phyloP scores from a whole-genome alignment of 2,888 invertebrate genomes.

The Mayetiola destructor region DNA sequence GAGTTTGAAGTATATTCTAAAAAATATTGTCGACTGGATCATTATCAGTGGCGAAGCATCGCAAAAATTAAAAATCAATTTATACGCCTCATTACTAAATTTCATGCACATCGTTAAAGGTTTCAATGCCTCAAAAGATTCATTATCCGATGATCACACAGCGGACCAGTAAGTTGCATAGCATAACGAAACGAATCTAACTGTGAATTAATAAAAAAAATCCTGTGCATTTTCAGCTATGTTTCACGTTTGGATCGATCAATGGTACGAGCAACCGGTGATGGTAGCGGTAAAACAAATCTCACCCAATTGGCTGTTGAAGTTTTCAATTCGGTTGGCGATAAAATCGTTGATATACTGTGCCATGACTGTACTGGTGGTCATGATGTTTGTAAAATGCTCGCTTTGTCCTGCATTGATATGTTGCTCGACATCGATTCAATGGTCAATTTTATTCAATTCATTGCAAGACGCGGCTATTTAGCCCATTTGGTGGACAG shows the following conservation, averaged over 20 bases:
- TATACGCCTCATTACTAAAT: slow-evolving; percentile 72
- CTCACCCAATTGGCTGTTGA: slow-evolving; percentile 37
- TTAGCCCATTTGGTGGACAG: slow-evolving; percentile 71
- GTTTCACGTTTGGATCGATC: slow-evolving; percentile 53
- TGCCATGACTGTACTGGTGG: slow-evolving; percentile 80
- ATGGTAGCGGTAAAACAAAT: slow-evolving; percentile 46
- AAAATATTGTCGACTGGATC: slow-evolving; percentile 70
- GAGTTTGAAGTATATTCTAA: slow-evolving; percentile 54
- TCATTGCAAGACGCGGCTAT: slow-evolving; percentile 46
- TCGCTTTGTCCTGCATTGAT: slow-evolving; percentile 69
- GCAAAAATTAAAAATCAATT: slow-evolving; percentile 70
- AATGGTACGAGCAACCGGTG: slow-evolving; percentile 25
- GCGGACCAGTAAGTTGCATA: slow-evolving; percentile 20
- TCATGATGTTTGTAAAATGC: slow-evolving; percentile 79
- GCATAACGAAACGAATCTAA: slow-evolving; percentile 25
- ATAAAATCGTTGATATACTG: slow-evolving; percentile 62
- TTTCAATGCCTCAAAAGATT: neutral
- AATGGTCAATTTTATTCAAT: slow-evolving; percentile 48
- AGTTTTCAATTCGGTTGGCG: slow-evolving; percentile 59
- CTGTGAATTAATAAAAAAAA: neutral
- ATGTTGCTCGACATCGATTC: slow-evolving; percentile 61
- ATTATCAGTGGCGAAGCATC: slow-evolving; percentile 63
- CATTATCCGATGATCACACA: slow-evolving; percentile 28
- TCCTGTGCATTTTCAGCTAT: slow-evolving; percentile 36
- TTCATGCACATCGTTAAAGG: slow-evolving; percentile 57